Evolutionary conservation across 2,888 invertebrate genomes (phyloP).

Genomic region (Stegophylla sp.): DNA sequence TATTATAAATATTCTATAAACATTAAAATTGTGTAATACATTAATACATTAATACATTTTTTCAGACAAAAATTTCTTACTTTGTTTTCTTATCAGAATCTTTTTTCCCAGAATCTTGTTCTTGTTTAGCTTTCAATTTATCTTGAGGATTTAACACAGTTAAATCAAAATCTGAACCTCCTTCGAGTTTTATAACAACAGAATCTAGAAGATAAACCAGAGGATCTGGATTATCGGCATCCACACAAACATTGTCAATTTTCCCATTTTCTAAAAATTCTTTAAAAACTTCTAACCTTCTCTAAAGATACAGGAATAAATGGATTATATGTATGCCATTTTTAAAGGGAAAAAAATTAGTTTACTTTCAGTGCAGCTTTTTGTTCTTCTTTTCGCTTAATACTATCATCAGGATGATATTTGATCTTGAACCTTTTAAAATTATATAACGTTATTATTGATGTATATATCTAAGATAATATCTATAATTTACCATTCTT

Average conservation of each 20-base stretch:
- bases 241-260: constrained; percentile 80
- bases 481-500: constrained; percentile 85
- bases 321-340: constrained; percentile 16
- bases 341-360: not conserved
- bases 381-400: constrained; percentile 88
- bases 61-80: not conserved
- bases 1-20: not conserved
- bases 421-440: constrained; percentile 93
- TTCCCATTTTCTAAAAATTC: constrained; percentile 79
- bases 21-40: not conserved
- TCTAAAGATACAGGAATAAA: constrained; percentile 67
- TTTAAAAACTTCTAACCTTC: constrained; percentile 86
- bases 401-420: constrained; percentile 96
- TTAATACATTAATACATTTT: not conserved
- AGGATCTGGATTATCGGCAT: constrained; percentile 81
- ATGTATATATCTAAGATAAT: constrained; percentile 46
- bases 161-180: constrained; percentile 87
- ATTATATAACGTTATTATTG: constrained; percentile 61
- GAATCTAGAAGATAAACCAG: constrained; percentile 90
- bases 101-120: constrained; percentile 23
- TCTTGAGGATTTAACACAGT: constrained; percentile 75
- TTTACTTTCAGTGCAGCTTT: constrained; percentile 78
- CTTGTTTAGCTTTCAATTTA: not conserved
- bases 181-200: constrained; percentile 95
- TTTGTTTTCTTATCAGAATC: constrained; percentile 13